Percentiles rank a stretch among this genome's conserved stretches.
Conservation (phyloP, 2,888 invertebrate species). For the Cyaniris semiargus region DNA sequence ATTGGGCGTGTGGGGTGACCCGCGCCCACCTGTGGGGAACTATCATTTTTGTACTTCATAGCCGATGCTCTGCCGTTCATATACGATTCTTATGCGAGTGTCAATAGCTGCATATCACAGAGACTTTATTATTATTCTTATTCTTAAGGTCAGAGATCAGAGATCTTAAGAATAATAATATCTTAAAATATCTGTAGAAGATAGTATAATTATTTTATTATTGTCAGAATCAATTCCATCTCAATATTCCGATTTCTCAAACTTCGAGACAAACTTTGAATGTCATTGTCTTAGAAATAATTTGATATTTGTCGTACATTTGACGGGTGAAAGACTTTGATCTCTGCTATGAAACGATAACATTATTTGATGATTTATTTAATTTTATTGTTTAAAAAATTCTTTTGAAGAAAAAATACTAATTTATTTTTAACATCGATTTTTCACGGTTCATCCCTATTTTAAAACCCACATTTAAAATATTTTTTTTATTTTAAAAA, state of each 20-base stretch:
- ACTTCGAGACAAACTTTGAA: not conserved
- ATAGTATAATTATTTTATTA: not conserved
- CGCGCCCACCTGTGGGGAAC: not conserved
- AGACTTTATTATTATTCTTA: not conserved
- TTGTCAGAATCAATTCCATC: conserved; percentile 1
- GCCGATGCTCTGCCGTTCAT: not conserved
- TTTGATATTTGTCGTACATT: not conserved
- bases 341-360: not conserved
- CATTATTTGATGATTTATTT: too few species aligned
- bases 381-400: too few species aligned
- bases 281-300: not conserved
- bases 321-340: not conserved
- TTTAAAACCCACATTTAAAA: not conserved
- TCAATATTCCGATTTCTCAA: conserved; percentile 6
- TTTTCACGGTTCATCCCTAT: not conserved
- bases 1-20: conserved; percentile 35
- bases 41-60: not conserved
- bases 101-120: not conserved
- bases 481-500: not conserved
- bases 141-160: not conserved
- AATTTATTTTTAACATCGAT: not conserved
- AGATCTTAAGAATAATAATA: not conserved
- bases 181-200: too few species aligned
- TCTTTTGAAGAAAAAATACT: too few species aligned
- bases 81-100: not conserved